Evolutionary conservation across 1,140 invertebrate species (phyloP).

Genomic region (Apocrypta bakeri): DNA sequence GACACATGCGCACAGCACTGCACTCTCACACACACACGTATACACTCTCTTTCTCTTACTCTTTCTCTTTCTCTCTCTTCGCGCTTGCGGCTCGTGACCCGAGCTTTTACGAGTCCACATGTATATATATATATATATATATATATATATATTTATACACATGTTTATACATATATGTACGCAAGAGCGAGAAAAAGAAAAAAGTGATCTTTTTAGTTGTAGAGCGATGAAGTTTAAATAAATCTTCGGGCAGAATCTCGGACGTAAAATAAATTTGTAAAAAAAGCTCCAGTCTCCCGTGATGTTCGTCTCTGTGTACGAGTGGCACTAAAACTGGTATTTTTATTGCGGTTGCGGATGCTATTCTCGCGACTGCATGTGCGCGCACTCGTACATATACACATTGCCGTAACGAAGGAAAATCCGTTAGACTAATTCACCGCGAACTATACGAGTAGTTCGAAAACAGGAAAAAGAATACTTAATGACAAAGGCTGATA

Average conservation of each 20-base stretch:
- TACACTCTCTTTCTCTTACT: background rate
- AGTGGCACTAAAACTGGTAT: background rate
- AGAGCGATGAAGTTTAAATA: background rate
- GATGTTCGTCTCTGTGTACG: slow-evolving; percentile 52
- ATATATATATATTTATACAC: background rate
- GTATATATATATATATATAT: background rate
- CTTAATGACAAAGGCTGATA: background rate
- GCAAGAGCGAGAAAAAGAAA: background rate
- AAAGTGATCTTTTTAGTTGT: slow-evolving; percentile 18
- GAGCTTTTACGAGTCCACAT: background rate
- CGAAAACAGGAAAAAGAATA: background rate
- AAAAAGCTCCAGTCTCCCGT: slow-evolving; percentile 28
- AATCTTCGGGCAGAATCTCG: background rate
- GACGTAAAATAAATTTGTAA: background rate
- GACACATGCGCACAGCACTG: slow-evolving; percentile 32
- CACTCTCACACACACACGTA: slow-evolving; percentile 19
- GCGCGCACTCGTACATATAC: background rate
- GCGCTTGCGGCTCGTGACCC: slow-evolving; percentile 44
- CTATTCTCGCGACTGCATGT: background rate
- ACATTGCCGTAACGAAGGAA: background rate
- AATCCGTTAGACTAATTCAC: background rate
- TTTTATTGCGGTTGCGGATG: background rate
- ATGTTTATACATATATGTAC: background rate
- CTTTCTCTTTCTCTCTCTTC: background rate
- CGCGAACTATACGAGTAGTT: background rate